phyloP scores from a whole-genome alignment of 37 sponge, comb jelly and placozoan genomes.

The Eunapius fragilis region DNA sequence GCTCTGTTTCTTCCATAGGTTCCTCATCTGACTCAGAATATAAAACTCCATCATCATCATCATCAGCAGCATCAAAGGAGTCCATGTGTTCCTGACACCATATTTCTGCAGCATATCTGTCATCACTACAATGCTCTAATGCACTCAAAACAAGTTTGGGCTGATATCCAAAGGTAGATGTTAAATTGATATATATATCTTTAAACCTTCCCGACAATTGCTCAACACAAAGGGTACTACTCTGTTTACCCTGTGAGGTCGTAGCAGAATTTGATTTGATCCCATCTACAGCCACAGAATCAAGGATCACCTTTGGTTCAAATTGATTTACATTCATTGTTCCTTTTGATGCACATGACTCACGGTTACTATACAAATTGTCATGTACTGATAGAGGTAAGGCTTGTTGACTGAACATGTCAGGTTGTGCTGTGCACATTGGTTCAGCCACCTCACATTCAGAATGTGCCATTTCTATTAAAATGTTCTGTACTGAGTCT shows the following conservation, averaged over 20 bases:
- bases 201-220: conserved; percentile 1
- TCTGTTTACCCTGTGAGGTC: neutral
- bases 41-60: neutral
- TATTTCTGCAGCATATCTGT: neutral
- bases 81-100: neutral
- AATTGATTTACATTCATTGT: neutral
- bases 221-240: neutral
- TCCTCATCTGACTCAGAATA: neutral
- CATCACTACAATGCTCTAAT: conserved; percentile 14
- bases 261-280: neutral
- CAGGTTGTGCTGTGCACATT: neutral
- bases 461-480: too few species aligned
- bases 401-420: neutral
- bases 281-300: neutral
- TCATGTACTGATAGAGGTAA: neutral
- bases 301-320: neutral
- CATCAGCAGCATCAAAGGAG: neutral
- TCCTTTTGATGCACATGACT: neutral
- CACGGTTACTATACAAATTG: neutral
- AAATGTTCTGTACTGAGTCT: neutral
- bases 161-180: neutral
- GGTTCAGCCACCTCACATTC: neutral
- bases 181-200: conserved; percentile 1
- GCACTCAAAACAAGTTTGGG: conserved; percentile 3
- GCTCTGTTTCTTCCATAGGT: neutral